Evolutionary conservation across 2,113 vertebrate species (phyloP).

Genomic region (Entosphenus tridentatus): DNA sequence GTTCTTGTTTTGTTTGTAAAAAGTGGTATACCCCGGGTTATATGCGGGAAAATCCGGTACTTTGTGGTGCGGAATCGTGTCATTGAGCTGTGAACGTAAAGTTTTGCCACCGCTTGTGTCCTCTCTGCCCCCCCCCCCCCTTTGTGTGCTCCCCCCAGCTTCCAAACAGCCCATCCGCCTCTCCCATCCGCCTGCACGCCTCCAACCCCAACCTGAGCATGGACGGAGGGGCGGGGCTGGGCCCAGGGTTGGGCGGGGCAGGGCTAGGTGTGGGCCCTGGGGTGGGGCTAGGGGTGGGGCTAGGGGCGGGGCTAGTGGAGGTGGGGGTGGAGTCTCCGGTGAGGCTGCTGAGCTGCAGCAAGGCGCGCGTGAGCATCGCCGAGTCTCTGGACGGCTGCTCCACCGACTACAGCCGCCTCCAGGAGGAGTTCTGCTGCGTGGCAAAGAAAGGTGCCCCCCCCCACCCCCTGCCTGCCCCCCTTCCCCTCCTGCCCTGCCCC

Average conservation of each 20-base stretch:
- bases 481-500: slow-evolving; percentile 14
- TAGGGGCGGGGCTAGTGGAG: slow-evolving; percentile 1
- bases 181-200: slow-evolving; percentile 65
- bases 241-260: background rate
- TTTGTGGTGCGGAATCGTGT: no score
- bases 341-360: no score
- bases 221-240: slow-evolving; percentile 58
- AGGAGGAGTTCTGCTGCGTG: slow-evolving; percentile 85
- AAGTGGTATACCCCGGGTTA: no score
- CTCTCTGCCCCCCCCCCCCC: background rate
- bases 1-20: no score
- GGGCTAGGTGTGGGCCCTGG: background rate
- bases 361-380: slow-evolving; percentile 33
- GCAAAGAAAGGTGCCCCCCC: slow-evolving; percentile 74
- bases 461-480: no score
- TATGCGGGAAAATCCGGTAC: no score
- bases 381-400: slow-evolving; percentile 49
- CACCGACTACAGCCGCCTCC: slow-evolving; percentile 78
- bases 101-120: no score
- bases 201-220: slow-evolving; percentile 94
- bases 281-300: background rate
- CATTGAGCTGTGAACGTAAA: no score
- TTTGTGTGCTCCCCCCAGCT: slow-evolving; percentile 28
- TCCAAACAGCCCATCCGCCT: slow-evolving; percentile 69
- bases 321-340: background rate